phyloP scores from a whole-genome alignment of 2,888 invertebrate genomes.

The Agrochola macilenta region DNA sequence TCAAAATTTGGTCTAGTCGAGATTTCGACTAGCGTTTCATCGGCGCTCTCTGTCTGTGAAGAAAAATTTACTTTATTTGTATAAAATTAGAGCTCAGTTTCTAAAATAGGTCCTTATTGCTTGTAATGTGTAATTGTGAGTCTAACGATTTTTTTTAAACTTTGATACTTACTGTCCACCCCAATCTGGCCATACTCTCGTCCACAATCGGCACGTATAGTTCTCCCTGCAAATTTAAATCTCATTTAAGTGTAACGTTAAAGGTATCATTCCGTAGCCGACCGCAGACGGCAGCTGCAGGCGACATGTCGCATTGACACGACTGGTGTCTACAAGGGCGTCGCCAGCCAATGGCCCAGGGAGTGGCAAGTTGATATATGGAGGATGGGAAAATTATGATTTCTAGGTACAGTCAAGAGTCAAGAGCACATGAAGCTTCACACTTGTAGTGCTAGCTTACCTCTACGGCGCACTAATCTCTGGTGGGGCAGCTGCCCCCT shows the following conservation, averaged over 20 bases:
- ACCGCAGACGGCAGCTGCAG: too few species aligned
- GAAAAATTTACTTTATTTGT: neutral
- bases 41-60: conserved; percentile 37
- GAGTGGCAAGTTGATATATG: too few species aligned
- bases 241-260: neutral
- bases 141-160: neutral
- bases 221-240: conserved; percentile 68
- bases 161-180: conserved; percentile 61
- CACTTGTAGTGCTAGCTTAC: too few species aligned
- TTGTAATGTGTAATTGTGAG: neutral
- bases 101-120: neutral
- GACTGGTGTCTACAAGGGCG: too few species aligned
- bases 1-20: conserved; percentile 26
- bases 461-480: too few species aligned
- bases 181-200: conserved; percentile 58
- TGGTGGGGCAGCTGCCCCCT: too few species aligned
- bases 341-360: too few species aligned
- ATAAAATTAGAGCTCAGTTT: neutral
- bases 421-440: too few species aligned
- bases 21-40: neutral
- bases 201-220: conserved; percentile 72
- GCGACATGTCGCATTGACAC: too few species aligned
- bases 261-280: too few species aligned
- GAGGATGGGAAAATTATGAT: too few species aligned
- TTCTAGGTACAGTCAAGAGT: too few species aligned